Percentiles rank a stretch among this genome's conserved stretches.
Conservation (phyloP, 2,797 vertebrate genomes). For the Coendou prehensilis region DNA sequence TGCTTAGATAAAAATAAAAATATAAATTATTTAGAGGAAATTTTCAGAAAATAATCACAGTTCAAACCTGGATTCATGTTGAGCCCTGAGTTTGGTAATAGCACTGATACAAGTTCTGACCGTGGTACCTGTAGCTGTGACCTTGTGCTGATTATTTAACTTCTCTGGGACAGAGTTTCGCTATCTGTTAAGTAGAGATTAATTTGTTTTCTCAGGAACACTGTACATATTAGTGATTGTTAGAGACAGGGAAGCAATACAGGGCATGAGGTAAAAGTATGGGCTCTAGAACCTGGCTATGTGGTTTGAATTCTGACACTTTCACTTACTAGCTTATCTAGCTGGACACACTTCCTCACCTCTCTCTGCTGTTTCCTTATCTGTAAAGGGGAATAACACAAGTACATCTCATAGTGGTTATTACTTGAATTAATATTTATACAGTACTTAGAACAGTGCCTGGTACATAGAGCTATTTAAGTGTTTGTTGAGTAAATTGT, state of each 20-base stretch:
- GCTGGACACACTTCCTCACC: neutral
- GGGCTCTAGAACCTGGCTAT: neutral
- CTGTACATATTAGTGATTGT: neutral
- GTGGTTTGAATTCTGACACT: neutral
- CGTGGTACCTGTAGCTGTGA: neutral
- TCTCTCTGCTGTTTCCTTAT: conserved; percentile 61
- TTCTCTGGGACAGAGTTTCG: neutral
- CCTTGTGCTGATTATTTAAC: conserved; percentile 41
- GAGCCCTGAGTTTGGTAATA: conserved; percentile 4
- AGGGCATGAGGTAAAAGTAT: neutral
- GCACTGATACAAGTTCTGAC: neutral
- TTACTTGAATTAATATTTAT: conserved; percentile 70
- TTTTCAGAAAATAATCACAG: conserved; percentile 64
- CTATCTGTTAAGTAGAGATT: neutral
- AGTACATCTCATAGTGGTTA: conserved; percentile 31
- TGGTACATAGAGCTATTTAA: conserved; percentile 51
- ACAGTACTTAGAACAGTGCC: conserved; percentile 59
- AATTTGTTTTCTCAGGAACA: conserved; percentile 17
- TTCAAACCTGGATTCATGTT: neutral
- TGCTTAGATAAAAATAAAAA: conserved; percentile 48
- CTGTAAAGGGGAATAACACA: conserved; percentile 31
- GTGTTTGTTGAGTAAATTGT: conserved; percentile 73
- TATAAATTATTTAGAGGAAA: conserved; percentile 40
- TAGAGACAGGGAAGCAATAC: neutral
- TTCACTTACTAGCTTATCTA: neutral